Evolutionary conservation across 1,140 invertebrate genomes (phyloP), one percentile per base, ranked within the genome.

Genomic region (Pogonognathellus flavescens): DNA sequence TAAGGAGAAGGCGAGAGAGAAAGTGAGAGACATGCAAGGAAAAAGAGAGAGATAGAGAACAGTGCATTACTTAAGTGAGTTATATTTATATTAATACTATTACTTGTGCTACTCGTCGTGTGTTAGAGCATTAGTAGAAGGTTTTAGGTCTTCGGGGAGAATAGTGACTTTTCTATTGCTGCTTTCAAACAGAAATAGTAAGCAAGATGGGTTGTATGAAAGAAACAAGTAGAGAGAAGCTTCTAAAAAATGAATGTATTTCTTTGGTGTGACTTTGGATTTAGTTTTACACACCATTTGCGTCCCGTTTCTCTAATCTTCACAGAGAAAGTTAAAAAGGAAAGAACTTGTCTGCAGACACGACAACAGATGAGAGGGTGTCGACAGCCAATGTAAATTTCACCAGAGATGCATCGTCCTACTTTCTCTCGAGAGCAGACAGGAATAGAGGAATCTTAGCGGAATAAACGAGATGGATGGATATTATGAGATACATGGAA

Each of bases 271-370:
- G 70, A 76, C 70, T 76, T 76, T 76, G 70, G 70, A 76, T 76
- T 76, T 76, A 76, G 70, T 76, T 76, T 76, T 50, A 76, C 70
- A 76, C 70, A 76, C 52, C 80, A 82, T 82, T 82, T 82, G 80
- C 52, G 18, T 82, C 53, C 55, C 55, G 52, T 57, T 25, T 82
- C 55, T 52, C 80, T 82, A 55, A 82, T 59, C 55, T 82, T 55
- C 50, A 31, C 55, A 25, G 80, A 82, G 80, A 82, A 76, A 76
- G 70, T 76, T 70, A 31, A 76, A 76, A 76, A 76, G 70, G 70
- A 76, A 49, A 41, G 70, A 76, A 76, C 70, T 76, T 76, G 70
- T 76, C 70, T 76, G 70, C 70, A 76, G 70, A 76, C 70, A 76
- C n/a, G 70, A 76, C 70, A 76, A 76, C 70, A 76, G 70, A 76